Conservation (phyloP, 2,113 vertebrate genomes). For the Pavo muticus region DNA sequence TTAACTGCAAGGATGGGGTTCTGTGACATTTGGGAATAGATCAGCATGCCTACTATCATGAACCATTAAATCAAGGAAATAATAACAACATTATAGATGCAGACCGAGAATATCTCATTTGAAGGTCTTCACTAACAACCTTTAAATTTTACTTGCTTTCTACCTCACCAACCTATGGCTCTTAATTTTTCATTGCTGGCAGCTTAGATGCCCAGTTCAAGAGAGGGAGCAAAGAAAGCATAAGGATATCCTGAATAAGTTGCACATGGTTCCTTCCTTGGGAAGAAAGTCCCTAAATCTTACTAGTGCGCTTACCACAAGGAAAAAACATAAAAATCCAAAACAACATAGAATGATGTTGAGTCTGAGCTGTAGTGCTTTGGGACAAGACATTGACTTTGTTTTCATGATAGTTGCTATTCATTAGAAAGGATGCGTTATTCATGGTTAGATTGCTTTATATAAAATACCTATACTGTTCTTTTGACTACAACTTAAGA, state of each 20-base stretch:
- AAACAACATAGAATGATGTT: background rate
- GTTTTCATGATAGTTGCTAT: background rate
- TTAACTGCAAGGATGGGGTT: background rate
- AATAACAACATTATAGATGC: background rate
- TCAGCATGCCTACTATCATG: background rate
- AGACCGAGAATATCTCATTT: background rate
- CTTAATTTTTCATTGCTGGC: background rate
- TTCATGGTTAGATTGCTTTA: background rate
- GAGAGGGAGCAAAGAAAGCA: background rate
- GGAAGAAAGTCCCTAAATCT: background rate
- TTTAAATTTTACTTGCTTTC: background rate
- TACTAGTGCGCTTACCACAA: background rate
- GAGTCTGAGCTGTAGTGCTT: background rate
- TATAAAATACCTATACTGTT: constrained; percentile 4
- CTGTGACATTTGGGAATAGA: background rate
- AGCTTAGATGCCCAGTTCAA: background rate
- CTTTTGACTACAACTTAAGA: constrained; percentile 40
- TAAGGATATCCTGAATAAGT: background rate
- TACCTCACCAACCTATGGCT: background rate
- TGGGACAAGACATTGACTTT: background rate
- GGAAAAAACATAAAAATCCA: background rate
- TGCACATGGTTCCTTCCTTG: background rate
- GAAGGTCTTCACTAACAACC: background rate
- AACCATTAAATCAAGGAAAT: background rate
- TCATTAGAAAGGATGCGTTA: background rate